Percentiles rank a stretch among this genome's conserved stretches.
phyloP scores from a whole-genome alignment of 1,140 invertebrate genomes.

The Bicyclus anynana region DNA sequence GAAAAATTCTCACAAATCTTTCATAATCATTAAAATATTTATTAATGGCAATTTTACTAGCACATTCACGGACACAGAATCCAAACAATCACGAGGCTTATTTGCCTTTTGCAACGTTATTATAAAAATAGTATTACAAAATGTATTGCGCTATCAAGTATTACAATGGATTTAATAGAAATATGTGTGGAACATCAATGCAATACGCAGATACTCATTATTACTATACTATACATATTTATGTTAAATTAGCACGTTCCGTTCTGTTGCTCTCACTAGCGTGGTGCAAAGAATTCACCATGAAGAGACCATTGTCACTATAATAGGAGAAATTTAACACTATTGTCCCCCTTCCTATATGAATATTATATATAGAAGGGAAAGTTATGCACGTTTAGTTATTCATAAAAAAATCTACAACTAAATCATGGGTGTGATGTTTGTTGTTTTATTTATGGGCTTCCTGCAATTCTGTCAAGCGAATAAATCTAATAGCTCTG shows the following conservation, averaged over 20 bases:
- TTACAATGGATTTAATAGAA: background rate
- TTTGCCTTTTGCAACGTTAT: background rate
- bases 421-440: constrained; percentile 24
- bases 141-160: background rate
- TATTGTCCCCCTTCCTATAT: constrained; percentile 53
- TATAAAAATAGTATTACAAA: background rate
- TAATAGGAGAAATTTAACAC: constrained; percentile 64
- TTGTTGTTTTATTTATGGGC: constrained; percentile 21
- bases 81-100: background rate
- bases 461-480: constrained; percentile 30
- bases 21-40: too few species aligned
- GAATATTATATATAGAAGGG: constrained; percentile 48
- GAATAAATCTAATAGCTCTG: constrained; percentile 15
- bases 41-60: too few species aligned
- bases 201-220: constrained; percentile 15
- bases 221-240: constrained; percentile 21
- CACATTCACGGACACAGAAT: too few species aligned
- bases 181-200: background rate
- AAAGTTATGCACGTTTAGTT: constrained; percentile 9
- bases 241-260: constrained; percentile 37
- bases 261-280: constrained; percentile 34
- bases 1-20: too few species aligned
- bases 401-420: constrained; percentile 10
- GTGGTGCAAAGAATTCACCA: constrained; percentile 45
- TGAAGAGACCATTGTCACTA: constrained; percentile 45